Evolutionary conservation across 2,797 vertebrate genomes (phyloP), one percentile per base, ranked within the genome.

Genomic region (Darevskia mixta): DNA sequence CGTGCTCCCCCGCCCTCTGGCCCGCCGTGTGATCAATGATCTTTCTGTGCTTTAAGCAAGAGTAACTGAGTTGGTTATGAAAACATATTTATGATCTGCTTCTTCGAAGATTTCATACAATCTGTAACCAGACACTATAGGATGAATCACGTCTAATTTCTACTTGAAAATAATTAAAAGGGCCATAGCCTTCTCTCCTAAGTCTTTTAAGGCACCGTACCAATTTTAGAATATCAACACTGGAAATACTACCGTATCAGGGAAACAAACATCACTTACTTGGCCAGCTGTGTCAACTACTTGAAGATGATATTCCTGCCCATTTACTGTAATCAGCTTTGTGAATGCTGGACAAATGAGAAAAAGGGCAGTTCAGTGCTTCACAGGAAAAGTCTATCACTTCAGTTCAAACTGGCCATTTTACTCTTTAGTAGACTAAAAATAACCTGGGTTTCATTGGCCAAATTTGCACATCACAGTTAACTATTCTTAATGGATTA

Each of bases 251-350:
- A n/a, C n/a, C n/a, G n/a, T n/a, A 10, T 71, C 32, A 87, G 82
- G 45, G n/a, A 76, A 82, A 86, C 2, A 72, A 23, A 81, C 45
- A 2, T 72, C 76, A 95, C 96, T 97, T 97, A 99, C 99, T 97
- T 99, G 99, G 84, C 99, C 99, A 93, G 99, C 99, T 91, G 99
- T 99, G 94, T 99, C 99, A 78, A 99, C 99, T 93, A 99, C 96
- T 95, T 99, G 99, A 94, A 99, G 99, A 91, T 99, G 98, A 97
- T 99, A 99, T 94, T 99, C 99, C 93, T 99, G 99, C 93, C 99
- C 98, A 92, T 99, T 99, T 96, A 99, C 98, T 92, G 98, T 99
- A 96, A 99, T 98, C 98, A 99, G 97, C 95, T 99, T 99, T 92
- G 98, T 99, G 97, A 99, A 99, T 92, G 99, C 99, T 99, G 95